phyloP scores from a whole-genome alignment of 92 coral and sea anemone species.

The Galaxea fascicularis region DNA sequence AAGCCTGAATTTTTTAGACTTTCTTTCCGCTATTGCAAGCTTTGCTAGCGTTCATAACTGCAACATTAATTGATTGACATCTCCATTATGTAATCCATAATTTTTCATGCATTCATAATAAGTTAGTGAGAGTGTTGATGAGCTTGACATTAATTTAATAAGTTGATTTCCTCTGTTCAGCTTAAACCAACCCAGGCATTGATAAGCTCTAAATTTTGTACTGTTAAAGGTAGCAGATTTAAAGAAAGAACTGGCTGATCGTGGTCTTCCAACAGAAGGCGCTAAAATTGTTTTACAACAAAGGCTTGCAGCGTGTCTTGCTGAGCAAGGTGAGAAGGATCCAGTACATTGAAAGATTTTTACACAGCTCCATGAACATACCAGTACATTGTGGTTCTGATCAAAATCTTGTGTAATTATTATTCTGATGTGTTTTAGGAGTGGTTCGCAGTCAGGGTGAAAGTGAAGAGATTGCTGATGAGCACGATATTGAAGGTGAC shows the following conservation, averaged over 20 bases:
- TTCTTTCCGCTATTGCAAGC: too few species aligned
- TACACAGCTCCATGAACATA: too few species aligned
- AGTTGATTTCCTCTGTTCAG: background rate
- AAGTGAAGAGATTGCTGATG: conserved; percentile 66
- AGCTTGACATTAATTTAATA: too few species aligned
- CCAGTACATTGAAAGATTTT: background rate
- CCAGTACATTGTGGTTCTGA: too few species aligned
- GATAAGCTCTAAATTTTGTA: background rate
- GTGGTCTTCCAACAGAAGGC: conserved; percentile 86
- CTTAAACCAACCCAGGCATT: background rate
- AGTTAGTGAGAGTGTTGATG: too few species aligned
- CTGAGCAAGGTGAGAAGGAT: conserved; percentile 37
- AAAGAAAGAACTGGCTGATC: conserved; percentile 87
- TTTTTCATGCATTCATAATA: too few species aligned
- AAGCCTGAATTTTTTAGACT: too few species aligned
- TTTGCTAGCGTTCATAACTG: too few species aligned
- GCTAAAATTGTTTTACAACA: conserved; percentile 85
- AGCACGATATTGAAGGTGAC: conserved; percentile 72
- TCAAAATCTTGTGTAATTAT: too few species aligned
- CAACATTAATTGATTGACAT: too few species aligned
- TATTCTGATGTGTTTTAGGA: conserved; percentile 38
- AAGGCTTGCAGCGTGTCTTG: conserved; percentile 66
- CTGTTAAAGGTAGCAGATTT: conserved; percentile 83
- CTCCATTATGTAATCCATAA: too few species aligned
- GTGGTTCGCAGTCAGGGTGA: conserved; percentile 64